Base-by-base conservation (phyloP, 2,797 vertebrate genomes). In the Enteromius trimaculatus region DNA sequence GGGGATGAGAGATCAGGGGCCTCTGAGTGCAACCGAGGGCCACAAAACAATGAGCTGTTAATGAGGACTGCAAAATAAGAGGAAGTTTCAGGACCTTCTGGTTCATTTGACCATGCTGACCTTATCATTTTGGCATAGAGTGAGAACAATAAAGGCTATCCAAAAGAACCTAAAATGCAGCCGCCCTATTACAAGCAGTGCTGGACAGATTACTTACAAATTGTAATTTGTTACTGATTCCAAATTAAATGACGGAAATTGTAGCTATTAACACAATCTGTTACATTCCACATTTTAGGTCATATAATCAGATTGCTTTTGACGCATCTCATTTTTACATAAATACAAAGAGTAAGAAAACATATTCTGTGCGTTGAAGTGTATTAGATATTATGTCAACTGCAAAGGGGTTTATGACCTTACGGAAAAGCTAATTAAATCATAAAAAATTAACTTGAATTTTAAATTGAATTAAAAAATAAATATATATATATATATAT, bases 1-100 rank as follows among this genome's bases (percentile, higher is more conserved):
- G 71, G 85, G 84, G 88, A 90, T 89, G 83, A 87, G 86, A 88
- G 88, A 90, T 90, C 81, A 83, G 78, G 77, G 87, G 82, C 90
- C 81, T 64, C 29, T 79, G 79, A 84, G 87, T 76, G 79, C 78
- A 85, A 55, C 37, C 79, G 82, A 84, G 86, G 87, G 89, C 85
- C 85, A 88, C 81, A 76, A 69, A 88, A 88, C 68, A 81, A 84
- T 72, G 77, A 81, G 51, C 76, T 47, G 64, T 81, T 80, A 79
- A 80, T 85, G 80, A 84, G 79, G 86, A 89, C 55, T 84, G 72
- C 64, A 65, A 39, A 79, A 60, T 13, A 88, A 68, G 74, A 85
- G 49, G 85, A 80, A 69, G 72, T 84, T 44, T 72, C 58, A 13
- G 71, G 84, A 81, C 37, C 66, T 86, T 88, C 47, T 65, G 51